Conservation (phyloP, 2,888 invertebrate species). For the Acanthosepion pharaonis region DNA sequence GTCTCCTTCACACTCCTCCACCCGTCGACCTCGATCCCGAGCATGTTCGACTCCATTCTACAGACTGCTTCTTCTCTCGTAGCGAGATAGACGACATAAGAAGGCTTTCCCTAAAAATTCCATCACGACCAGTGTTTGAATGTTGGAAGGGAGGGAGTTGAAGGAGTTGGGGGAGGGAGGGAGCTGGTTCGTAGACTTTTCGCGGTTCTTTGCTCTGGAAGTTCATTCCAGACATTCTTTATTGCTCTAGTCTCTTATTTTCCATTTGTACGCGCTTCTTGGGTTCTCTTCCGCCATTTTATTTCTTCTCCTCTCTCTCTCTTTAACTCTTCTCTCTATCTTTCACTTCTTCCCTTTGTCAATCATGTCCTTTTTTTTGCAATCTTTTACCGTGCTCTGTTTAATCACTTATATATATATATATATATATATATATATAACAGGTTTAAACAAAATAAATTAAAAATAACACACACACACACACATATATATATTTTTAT, state of each 20-base stretch:
- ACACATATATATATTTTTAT: too few species aligned
- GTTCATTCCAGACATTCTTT: constrained; percentile 6
- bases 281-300: too few species aligned
- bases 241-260: neutral
- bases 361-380: too few species aligned
- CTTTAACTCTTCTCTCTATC: neutral
- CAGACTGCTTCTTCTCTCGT: neutral
- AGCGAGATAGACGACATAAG: neutral
- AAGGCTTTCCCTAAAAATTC: neutral
- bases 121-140: neutral
- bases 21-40: neutral
- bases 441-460: too few species aligned
- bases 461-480: too few species aligned
- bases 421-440: too few species aligned
- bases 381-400: too few species aligned
- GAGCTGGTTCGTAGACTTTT: neutral
- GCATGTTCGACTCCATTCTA: neutral
- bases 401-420: too few species aligned
- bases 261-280: neutral
- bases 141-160: neutral
- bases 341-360: too few species aligned
- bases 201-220: neutral
- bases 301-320: neutral
- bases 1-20: neutral
- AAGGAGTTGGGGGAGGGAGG: neutral